Evolutionary conservation across 2,113 vertebrate species (phyloP), one percentile per base, ranked within the genome.

Genomic region (Ptychochromis oligacanthus): DNA sequence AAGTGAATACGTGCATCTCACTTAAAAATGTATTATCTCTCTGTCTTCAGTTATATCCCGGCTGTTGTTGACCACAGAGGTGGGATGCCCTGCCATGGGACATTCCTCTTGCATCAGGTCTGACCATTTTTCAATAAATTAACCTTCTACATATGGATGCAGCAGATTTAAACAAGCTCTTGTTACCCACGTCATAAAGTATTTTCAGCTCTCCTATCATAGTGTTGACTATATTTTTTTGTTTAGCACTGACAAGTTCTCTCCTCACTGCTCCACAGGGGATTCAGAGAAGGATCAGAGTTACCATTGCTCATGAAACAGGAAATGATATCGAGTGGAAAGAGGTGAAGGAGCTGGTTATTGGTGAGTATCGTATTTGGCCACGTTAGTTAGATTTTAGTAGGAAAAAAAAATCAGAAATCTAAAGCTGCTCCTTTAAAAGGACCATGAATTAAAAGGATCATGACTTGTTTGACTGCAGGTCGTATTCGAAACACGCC

Each of bases 401-500:
- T 13, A 10, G 11, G 7, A 75, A 26, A 3, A 75, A 26, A 3
- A 84, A 10, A 64, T 75, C 20, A 15, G 20, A 57, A 57, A 24
- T 56, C 0, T 57, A 40, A 52, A 46, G 5, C 6, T 13, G 7
- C 7, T 31, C 24, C 15, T 60, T 46, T 3, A 14, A 67, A 58
- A 13, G 3, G 5, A 31, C 2, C 6, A 1, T 31, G 28, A 31
- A 31, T 31, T 4, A 31, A 31, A 31, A 31, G 28, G 28, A 56
- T 58, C 36, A 20, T 77, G 26, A 75, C 4, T 78, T 84, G 5
- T 91, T 15, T 6, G 67, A 22, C 82, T 15, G 1, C 88, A 99
- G 98, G 98, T 85, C 98, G 98, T 12, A 99, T 99, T 91, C 95
- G 98, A 87, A 99, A 97, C 95, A 98, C 97, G 1, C 97, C 98